A percentile compares a stretch with the other conserved stretches of the same genome.
Conservation (phyloP, 2,797 vertebrate species). For the Dallia pectoralis region DNA sequence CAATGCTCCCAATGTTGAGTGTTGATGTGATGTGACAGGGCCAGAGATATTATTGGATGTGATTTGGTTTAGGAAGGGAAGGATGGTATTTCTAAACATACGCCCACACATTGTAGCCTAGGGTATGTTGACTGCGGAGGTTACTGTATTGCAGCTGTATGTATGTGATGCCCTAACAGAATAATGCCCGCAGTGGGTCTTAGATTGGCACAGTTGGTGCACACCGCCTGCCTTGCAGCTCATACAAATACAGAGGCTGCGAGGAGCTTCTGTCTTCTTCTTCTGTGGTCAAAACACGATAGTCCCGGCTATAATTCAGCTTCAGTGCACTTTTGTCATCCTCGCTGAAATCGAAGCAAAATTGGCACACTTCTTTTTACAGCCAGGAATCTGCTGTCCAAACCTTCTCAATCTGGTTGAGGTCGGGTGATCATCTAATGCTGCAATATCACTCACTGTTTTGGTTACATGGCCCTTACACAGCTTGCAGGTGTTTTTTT, state of each 20-base stretch:
- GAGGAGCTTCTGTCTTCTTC: background rate
- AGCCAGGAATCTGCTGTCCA: background rate
- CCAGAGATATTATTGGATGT: too few species aligned
- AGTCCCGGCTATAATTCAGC: background rate
- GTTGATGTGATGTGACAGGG: too few species aligned
- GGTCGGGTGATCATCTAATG: too few species aligned
- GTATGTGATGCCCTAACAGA: slow-evolving; percentile 29
- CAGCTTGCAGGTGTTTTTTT: too few species aligned
- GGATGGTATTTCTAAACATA: background rate
- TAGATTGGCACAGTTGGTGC: slow-evolving; percentile 6
- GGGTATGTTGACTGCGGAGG: background rate
- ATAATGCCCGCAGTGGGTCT: slow-evolving; percentile 1
- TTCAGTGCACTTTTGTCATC: background rate
- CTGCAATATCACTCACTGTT: too few species aligned
- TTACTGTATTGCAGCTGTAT: background rate
- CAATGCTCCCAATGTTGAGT: too few species aligned
- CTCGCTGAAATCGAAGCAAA: background rate
- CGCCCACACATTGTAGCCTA: background rate
- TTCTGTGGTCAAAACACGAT: background rate
- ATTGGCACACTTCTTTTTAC: background rate
- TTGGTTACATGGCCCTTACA: too few species aligned
- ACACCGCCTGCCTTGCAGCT: background rate
- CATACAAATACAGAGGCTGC: slow-evolving; percentile 11
- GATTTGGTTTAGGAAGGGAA: too few species aligned
- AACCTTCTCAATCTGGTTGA: too few species aligned